A percentile compares a stretch with the other conserved stretches of the same genome.
Conservation (phyloP, 2,797 vertebrate genomes). For the Agapornis canus region DNA sequence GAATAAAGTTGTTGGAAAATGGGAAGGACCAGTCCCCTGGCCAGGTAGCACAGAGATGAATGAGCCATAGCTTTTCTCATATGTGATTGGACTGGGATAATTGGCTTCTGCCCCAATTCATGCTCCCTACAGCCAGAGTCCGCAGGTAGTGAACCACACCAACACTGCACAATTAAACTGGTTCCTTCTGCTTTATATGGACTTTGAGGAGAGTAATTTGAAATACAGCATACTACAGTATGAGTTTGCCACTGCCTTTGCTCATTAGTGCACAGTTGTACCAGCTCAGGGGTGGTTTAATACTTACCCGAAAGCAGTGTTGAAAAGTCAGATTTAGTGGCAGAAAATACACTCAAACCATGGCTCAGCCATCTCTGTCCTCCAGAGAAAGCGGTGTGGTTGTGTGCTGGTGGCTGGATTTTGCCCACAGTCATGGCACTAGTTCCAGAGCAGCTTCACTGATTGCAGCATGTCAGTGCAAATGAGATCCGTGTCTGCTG, state of each 20-base stretch:
- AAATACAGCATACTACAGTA: not conserved
- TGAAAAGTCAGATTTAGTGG: not conserved
- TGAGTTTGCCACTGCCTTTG: not conserved
- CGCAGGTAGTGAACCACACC: not conserved
- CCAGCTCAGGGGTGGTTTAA: not conserved
- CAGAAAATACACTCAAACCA: not conserved
- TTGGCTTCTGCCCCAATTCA: not conserved
- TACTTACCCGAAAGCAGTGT: not conserved
- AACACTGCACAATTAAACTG: not conserved
- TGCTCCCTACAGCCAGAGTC: not conserved
- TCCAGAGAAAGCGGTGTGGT: not conserved
- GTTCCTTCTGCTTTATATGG: not conserved
- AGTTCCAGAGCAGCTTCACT: slow-evolving; percentile 3
- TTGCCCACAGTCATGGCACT: not conserved
- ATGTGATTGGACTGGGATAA: not conserved
- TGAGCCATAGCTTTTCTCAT: not conserved
- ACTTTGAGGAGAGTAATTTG: not conserved
- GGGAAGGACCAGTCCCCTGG: not conserved
- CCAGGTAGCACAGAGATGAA: not conserved
- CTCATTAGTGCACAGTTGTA: not conserved
- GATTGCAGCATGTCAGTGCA: not conserved
- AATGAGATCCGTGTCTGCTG: not conserved
- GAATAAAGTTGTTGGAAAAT: not conserved
- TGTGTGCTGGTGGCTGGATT: not conserved
- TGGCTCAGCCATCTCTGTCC: slow-evolving; percentile 15